A percentile compares a stretch with the other conserved stretches of the same genome.
Evolutionary conservation across 2,888 invertebrate species (phyloP).

Genomic region (Lasiommata megera): DNA sequence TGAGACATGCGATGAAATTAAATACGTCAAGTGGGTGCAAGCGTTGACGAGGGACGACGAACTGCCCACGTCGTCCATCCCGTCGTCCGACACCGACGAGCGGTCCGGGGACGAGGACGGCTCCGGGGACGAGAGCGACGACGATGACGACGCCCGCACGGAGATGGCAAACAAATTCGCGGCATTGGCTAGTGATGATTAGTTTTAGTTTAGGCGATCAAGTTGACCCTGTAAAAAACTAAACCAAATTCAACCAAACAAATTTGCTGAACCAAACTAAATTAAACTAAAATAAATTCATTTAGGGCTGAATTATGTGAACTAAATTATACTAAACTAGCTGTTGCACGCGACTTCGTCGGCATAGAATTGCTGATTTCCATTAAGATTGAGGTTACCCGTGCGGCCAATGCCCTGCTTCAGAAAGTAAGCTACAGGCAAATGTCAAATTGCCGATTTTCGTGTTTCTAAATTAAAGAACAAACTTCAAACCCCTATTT

Average conservation of each 20-base stretch:
- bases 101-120: not conserved
- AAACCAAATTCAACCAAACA: not conserved
- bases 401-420: too few species aligned
- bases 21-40: slow-evolving; percentile 85
- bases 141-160: slow-evolving; percentile 35
- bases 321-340: too few species aligned
- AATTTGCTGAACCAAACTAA: too few species aligned
- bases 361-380: too few species aligned
- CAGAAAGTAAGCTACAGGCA: too few species aligned
- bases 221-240: not conserved
- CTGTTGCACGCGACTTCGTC: too few species aligned
- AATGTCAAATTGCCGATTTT: too few species aligned
- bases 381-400: too few species aligned
- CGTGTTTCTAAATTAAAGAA: too few species aligned
- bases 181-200: slow-evolving; percentile 45
- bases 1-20: slow-evolving; percentile 82
- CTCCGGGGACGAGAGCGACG: slow-evolving; percentile 25
- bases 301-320: too few species aligned
- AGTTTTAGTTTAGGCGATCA: not conserved
- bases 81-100: slow-evolving; percentile 22
- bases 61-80: slow-evolving; percentile 11
- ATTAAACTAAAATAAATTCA: too few species aligned
- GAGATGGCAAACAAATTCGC: slow-evolving; percentile 70
- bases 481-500: too few species aligned
- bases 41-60: slow-evolving; percentile 63